phyloP scores from a whole-genome alignment of 2,113 vertebrate genomes.

The Chamaetylas fuelleborni region DNA sequence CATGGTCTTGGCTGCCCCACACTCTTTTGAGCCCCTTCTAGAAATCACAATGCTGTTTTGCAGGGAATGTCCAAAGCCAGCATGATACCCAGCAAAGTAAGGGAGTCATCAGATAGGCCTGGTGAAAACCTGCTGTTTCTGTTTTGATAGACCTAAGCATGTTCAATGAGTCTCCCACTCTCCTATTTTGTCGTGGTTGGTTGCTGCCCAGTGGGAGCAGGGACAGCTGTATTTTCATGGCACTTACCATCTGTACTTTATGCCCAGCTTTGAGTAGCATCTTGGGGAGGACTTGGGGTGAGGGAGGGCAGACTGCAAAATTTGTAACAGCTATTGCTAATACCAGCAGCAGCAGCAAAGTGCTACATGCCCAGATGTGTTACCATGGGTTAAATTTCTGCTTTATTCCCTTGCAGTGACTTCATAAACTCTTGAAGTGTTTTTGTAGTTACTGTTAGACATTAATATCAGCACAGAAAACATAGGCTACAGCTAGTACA shows the following conservation, averaged over 20 bases:
- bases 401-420: background rate
- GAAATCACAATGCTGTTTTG: background rate
- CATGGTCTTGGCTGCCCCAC: background rate
- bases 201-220: background rate
- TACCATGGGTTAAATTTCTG: background rate
- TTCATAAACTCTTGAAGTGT: background rate
- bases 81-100: background rate
- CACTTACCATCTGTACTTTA: background rate
- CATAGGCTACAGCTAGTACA: accelerated
- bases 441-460: background rate
- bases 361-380: background rate
- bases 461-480: background rate
- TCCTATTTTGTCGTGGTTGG: background rate
- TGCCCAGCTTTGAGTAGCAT: background rate
- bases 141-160: background rate
- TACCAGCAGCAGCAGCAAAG: background rate
- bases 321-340: background rate
- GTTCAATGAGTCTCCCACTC: background rate
- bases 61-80: background rate
- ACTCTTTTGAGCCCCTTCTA: background rate
- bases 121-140: background rate
- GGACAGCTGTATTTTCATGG: background rate
- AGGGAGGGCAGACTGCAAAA: background rate
- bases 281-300: accelerated
- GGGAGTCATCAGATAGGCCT: accelerated